Evolutionary conservation across 2,113 vertebrate genomes (phyloP).

Genomic region (Sapajus apella): DNA sequence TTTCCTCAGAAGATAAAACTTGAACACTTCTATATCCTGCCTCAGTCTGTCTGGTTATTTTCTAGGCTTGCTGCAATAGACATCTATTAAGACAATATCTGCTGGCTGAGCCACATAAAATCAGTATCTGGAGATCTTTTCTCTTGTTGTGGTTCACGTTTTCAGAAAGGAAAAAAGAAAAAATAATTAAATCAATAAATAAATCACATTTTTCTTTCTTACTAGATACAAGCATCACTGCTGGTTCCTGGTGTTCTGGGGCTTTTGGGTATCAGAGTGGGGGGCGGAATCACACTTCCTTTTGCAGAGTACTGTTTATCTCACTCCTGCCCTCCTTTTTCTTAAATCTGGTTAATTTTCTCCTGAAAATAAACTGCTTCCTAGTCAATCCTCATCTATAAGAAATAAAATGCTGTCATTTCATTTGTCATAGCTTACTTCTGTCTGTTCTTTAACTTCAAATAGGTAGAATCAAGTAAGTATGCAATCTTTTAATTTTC

Average conservation of each 20-base stretch:
- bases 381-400: background rate
- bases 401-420: background rate
- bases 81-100: background rate
- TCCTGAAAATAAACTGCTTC: background rate
- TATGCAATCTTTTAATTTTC: background rate
- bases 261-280: background rate
- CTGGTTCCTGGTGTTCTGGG: background rate
- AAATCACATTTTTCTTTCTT: background rate
- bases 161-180: background rate
- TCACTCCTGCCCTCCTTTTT: background rate
- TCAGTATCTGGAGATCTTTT: background rate
- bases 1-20: background rate
- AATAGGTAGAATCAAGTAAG: background rate
- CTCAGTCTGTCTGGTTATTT: background rate
- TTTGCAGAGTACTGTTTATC: background rate
- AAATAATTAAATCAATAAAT: background rate
- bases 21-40: background rate
- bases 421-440: background rate
- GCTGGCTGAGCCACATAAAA: background rate
- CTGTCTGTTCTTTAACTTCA: background rate
- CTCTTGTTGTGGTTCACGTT: background rate
- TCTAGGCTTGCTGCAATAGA: background rate
- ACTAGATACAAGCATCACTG: background rate
- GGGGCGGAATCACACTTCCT: background rate
- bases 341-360: background rate